Conservation (phyloP, 1,140 invertebrate genomes). For the Armadillidium nasatum region DNA sequence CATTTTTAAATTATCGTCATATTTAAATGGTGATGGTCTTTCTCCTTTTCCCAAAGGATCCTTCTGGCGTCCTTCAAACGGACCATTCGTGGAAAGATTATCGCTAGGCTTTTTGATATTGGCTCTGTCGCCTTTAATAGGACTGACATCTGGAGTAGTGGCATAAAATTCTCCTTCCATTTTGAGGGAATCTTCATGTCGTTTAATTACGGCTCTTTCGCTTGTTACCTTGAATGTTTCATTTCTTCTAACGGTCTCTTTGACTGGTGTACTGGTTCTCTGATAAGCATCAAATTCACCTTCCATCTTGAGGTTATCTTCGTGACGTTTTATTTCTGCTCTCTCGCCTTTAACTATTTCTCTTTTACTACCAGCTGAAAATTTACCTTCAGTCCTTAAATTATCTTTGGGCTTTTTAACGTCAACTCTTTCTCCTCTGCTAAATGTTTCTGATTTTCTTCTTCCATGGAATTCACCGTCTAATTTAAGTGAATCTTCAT, state of each 20-base stretch:
- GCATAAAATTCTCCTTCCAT: constrained; percentile 47
- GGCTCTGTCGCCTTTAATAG: constrained; percentile 49
- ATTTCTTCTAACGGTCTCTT: constrained; percentile 36
- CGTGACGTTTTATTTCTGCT: constrained; percentile 50
- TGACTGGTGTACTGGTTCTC: constrained; percentile 33
- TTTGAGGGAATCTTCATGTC: constrained; percentile 43
- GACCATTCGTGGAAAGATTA: constrained; percentile 57
- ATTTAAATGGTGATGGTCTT: constrained; percentile 44
- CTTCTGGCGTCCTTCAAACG: constrained; percentile 52
- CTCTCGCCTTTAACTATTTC: constrained; percentile 43
- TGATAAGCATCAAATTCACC: constrained; percentile 54
- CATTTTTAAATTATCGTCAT: constrained; percentile 46
- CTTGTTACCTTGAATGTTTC: constrained; percentile 41
- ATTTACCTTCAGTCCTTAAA: constrained; percentile 48
- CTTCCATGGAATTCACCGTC: constrained; percentile 50
- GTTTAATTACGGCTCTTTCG: constrained; percentile 40
- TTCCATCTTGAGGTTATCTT: constrained; percentile 56
- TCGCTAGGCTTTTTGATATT: constrained; percentile 49
- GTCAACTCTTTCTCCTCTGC: constrained; percentile 49
- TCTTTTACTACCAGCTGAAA: constrained; percentile 33
- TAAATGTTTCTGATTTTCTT: constrained; percentile 5
- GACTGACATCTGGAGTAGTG: constrained; percentile 37
- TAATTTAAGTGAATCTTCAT: constrained; percentile 54
- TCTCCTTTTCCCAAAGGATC: constrained; percentile 48
- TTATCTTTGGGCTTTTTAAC: constrained; percentile 56